phyloP scores from a whole-genome alignment of 2,888 invertebrate species.

The Allolobophora icterica region DNA sequence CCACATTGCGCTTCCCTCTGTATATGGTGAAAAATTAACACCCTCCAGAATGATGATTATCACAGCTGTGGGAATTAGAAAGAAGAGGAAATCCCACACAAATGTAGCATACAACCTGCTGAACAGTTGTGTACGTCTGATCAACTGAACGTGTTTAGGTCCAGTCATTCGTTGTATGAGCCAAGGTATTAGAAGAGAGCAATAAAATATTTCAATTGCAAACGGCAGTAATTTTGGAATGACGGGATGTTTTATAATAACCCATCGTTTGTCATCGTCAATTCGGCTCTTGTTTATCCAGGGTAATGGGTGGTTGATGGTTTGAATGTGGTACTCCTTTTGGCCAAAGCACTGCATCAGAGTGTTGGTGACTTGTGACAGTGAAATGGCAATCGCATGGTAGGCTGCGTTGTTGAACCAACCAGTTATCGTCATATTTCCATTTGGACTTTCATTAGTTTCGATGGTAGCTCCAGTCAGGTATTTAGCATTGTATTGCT shows the following conservation, averaged over 20 bases:
- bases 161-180: conserved; percentile 56
- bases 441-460: conserved; percentile 43
- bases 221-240: conserved; percentile 68
- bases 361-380: conserved; percentile 66
- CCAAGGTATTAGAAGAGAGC: conserved; percentile 57
- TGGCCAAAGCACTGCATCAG: conserved; percentile 48
- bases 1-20: conserved; percentile 47
- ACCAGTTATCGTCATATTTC: conserved; percentile 62
- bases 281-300: conserved; percentile 1
- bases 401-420: conserved; percentile 83
- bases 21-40: conserved; percentile 73
- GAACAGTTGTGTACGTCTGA: conserved; percentile 58
- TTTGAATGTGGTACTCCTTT: background rate
- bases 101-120: conserved; percentile 77
- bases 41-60: conserved; percentile 72
- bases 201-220: conserved; percentile 59
- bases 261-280: conserved; percentile 33
- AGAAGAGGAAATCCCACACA: conserved; percentile 75
- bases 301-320: conserved; percentile 76
- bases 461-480: conserved; percentile 57
- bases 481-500: conserved; percentile 62
- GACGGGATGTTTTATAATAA: conserved; percentile 67
- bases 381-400: conserved; percentile 76
- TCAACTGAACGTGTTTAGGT: conserved; percentile 59
- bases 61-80: conserved; percentile 70